Base-by-base conservation (phyloP, 2,113 vertebrate species). In the Cebus imitator region DNA sequence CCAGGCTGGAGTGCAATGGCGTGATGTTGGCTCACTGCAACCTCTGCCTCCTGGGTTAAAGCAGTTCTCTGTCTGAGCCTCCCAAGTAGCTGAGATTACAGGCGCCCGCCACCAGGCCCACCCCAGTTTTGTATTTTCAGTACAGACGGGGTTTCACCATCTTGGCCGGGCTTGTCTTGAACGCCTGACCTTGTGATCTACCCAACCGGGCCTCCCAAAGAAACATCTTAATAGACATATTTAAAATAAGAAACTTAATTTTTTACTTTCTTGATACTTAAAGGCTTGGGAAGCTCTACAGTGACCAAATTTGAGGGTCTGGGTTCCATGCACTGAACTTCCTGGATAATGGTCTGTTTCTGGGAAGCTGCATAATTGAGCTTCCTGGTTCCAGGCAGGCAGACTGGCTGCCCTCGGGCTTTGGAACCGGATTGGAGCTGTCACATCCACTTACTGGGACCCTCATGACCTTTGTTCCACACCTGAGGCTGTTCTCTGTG, bases 381-480 rank as follows among this genome's bases (percentile, higher is more conserved):
- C 86, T 97, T 97, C 37, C 50, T 96, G 58, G 57, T 78, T 45
- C 52, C 76, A 83, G 58, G 73, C n/a, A 86, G 76, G 37, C 97
- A 93, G 14, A 0, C 0, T 1, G 8, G 90, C 93, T 94, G 93
- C 96, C 92, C 78, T 40, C 18, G 10, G 37, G 88, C 97, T 97
- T 96, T 95, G 91, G 83, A 96, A 87, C 32, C 30, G 40, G 96
- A 84, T 85, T 61, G 91, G 91, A 97, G 95, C 80, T 95, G 92
- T 95, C 27, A 23, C 78, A 35, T 92, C 96, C 78, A 75, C 37
- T 98, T 95, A 64, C 83, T 93, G 84, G 82, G 97, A 97, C 93
- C 4, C 81, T 96, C 21, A 48, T 96, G 97, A 98, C 98, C 96
- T 98, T 98, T 96, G 94, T 96, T 80, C 90, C 94, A 70, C 96